Evolutionary conservation across 1,140 invertebrate genomes (phyloP).

Genomic region (Aleiodes sp.): DNA sequence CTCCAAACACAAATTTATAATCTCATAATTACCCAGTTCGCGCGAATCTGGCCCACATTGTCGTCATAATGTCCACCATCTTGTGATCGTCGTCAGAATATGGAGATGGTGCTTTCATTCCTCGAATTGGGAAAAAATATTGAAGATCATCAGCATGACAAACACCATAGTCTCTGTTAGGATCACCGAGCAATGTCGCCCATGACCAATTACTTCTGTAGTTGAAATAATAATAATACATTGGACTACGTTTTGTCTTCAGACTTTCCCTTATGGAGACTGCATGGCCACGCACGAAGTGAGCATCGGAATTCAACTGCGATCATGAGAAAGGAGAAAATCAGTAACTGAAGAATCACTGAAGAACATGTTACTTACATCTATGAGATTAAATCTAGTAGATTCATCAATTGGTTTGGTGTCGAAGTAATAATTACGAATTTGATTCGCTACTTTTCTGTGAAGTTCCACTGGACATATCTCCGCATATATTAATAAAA

Average conservation of each 20-base stretch:
- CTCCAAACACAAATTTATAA: neutral
- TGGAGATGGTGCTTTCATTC: conserved; percentile 56
- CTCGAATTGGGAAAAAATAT: conserved; percentile 75
- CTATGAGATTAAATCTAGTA: conserved; percentile 63
- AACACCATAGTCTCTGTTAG: conserved; percentile 71
- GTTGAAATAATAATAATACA: conserved; percentile 74
- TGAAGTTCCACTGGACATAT: conserved; percentile 58
- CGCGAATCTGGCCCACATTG: conserved; percentile 77
- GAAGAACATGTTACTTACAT: conserved; percentile 61
- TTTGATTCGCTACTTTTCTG: conserved; percentile 64
- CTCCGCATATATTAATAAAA: conserved; percentile 71
- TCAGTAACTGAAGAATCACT: neutral
- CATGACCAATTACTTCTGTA: conserved; percentile 74
- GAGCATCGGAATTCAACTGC: conserved; percentile 73
- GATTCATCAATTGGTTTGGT: conserved; percentile 61
- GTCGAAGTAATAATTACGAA: conserved; percentile 72
- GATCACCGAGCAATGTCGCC: conserved; percentile 73
- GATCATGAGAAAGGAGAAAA: conserved; percentile 41
- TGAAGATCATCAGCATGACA: conserved; percentile 79
- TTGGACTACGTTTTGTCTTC: conserved; percentile 54
- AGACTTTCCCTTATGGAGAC: neutral
- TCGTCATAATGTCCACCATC: conserved; percentile 68
- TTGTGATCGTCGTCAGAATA: conserved; percentile 63
- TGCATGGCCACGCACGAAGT: neutral
- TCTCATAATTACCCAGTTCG: conserved; percentile 68